Conservation (phyloP, 2,888 invertebrate genomes). For the Oithona nana region DNA sequence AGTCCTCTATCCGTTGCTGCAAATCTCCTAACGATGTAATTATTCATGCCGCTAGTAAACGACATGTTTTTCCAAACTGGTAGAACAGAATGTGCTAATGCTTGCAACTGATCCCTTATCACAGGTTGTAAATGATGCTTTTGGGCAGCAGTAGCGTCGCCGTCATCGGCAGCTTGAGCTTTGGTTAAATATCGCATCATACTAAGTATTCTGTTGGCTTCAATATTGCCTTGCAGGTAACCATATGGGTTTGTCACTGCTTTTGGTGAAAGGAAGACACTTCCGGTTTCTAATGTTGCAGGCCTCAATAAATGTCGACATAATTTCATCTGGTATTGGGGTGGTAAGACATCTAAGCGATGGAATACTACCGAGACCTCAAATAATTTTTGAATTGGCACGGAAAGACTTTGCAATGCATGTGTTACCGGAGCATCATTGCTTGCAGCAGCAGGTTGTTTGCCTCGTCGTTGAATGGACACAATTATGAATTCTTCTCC, state of each 20-base stretch:
- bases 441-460: too few relatives aligned
- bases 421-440: too few relatives aligned
- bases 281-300: not conserved
- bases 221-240: not conserved
- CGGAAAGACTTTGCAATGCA: not conserved
- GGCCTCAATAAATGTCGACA: not conserved
- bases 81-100: not conserved
- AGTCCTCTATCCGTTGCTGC: not conserved
- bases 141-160: not conserved
- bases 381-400: not conserved
- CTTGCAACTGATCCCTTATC: not conserved
- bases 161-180: too few relatives aligned
- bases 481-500: not conserved
- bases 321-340: not conserved
- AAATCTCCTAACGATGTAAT: slow-evolving; percentile 7
- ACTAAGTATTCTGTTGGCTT: not conserved
- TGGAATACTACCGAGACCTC: not conserved
- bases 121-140: not conserved
- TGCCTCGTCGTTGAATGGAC: not conserved
- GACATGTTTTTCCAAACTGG: not conserved
- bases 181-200: not conserved
- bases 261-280: not conserved
- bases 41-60: not conserved
- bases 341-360: not conserved
- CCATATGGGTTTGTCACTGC: not conserved